Conservation (phyloP, 2,888 invertebrate species). For the Tachina lurida region DNA sequence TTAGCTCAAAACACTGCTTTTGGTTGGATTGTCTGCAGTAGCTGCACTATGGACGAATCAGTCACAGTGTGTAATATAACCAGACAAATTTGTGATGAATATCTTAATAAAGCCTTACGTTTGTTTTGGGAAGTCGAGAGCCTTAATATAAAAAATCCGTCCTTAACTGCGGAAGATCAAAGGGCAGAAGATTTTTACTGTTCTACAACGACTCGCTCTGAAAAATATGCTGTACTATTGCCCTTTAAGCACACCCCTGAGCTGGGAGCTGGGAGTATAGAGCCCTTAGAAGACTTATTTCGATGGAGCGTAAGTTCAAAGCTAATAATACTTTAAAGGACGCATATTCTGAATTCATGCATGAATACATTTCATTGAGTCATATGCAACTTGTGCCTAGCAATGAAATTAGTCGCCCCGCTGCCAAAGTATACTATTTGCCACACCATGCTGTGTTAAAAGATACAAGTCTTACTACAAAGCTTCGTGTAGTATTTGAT, state of each 20-base stretch:
- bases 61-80: constrained; percentile 5
- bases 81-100: constrained; percentile 19
- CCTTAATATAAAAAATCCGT: background rate
- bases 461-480: too few species aligned
- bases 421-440: constrained; percentile 40
- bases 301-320: background rate
- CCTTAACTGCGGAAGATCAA: background rate
- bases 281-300: too few species aligned
- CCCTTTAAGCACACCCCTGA: too few species aligned
- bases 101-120: too few species aligned
- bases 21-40: constrained; percentile 42
- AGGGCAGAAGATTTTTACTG: background rate
- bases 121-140: background rate
- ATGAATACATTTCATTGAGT: too few species aligned
- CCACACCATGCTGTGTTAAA: too few species aligned
- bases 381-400: too few species aligned
- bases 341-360: too few species aligned
- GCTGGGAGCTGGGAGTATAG: too few species aligned
- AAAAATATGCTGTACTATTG: too few species aligned
- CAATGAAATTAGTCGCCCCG: too few species aligned
- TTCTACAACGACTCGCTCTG: background rate
- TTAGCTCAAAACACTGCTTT: background rate
- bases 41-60: constrained; percentile 23
- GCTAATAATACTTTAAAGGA: background rate
- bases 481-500: too few species aligned